Evolutionary conservation across 30 jellyfish, hydroid and myxozoan genomes (phyloP), one percentile per base, ranked within the genome.

Genomic region (Phacellophora camtschatica): DNA sequence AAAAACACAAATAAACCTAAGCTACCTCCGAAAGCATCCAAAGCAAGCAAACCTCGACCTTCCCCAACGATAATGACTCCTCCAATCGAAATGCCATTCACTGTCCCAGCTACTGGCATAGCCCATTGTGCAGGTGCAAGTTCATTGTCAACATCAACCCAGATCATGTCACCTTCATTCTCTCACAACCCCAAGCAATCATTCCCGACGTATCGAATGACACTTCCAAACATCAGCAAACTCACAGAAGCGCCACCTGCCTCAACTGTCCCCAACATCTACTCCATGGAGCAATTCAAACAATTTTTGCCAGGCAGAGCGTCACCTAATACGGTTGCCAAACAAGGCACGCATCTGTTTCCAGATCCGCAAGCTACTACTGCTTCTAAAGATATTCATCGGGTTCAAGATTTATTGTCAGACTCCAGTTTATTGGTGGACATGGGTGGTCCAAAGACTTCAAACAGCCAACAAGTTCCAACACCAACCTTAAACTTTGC

Each of bases 341-440:
- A 54, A 22, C 86, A 73, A 7, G 35, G 43, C 22, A n/a, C 71
- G 5, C 25, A 63, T 5, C 42, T 49, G 35, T 73, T 73, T 35
- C 19, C 86, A 9, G 86, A 36, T 56, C 56, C 84, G 4, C 34
- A 57, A 30, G 18, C 28, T 5, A 73, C 37, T 15, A 20, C 50
- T 22, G 36, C 71, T 53, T 24, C 84, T 1, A 73, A 73, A 36
- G 86, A 73, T 28, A 73, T 73, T 19, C 74, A 73, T 16, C 55
- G 86, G 24, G 86, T 73, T 12, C 86, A 73, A 6, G 86, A 73
- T 31, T 30, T 73, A 13, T 34, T 73, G 41, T 15, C 74, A 9
- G 86, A 53, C 27, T 73, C 86, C 12, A 62, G 59, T 18, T 50
- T 73, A 9, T 30, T 73, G 13, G n/a, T n/a, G n/a, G 86, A 73